Base-by-base conservation (phyloP, 2,888 invertebrate species). In the Tipula unca region DNA sequence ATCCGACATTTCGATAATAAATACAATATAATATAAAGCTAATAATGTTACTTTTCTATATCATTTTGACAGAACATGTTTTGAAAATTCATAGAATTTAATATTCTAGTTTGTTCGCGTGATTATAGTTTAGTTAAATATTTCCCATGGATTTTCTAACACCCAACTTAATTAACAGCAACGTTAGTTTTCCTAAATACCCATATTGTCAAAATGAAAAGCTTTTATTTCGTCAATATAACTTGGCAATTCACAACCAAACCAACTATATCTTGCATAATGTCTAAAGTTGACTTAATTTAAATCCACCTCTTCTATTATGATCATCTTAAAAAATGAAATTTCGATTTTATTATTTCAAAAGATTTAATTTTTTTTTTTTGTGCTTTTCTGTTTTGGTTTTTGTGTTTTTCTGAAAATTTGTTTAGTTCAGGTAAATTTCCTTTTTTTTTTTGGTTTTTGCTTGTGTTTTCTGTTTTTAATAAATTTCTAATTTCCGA, bases 401-500 rank as follows among this genome's bases (percentile, higher is more conserved):
- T 48, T 36, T 39, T 13, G 5, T 39, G 13, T 17, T 6, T 69
- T 69, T 69, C 69, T 1, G 13, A 69, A 69, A 69, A 69, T 69
- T 69, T 69, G 69, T 69, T 69, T 69, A 69, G 25, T 69, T 69
- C 69, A 69, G 69, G 69, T 69, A 69, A 69, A 48, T 48, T 48
- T 48, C 5, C 8, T 48, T 25, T 54, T 54, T 54, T 54, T 54
- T 54, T 48, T 54, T 54, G 8, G 48, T 54, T 54, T 17, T 54
- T 54, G 48, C 48, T 54, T 54, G 48, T 39, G 13, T 54, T n/a
- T 54, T 54, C 48, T 69, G 25, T 69, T 69, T 69, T 69, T 69
- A 69, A 69, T 69, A 69, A 69, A 69, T 69, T 69, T 69, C 69
- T 69, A 69, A 69, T 69, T 69, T 69, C 25, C 69, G 69, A 69